These are phyloP conservation scores for Cirrhinus mrigala DNA, from an alignment of 2,797 vertebrate genomes.

Conservation along the genomic window DNA sequence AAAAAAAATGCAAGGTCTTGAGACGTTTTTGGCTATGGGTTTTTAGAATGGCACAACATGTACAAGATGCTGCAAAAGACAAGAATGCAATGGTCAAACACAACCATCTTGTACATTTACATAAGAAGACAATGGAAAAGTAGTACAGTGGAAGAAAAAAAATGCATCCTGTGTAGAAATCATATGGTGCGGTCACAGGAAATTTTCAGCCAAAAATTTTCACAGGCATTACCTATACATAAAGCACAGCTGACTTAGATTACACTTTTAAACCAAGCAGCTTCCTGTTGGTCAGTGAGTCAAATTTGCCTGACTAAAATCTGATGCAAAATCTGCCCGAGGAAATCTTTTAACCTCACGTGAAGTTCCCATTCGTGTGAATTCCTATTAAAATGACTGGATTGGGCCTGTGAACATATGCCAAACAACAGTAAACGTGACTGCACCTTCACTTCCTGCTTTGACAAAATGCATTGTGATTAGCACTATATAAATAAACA, in stretches of 20 bases:
- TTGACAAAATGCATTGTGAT: not conserved
- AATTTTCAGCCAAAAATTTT: not conserved
- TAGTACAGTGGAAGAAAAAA: not conserved
- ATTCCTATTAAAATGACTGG: not conserved
- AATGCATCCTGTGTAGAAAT: not conserved
- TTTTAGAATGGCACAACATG: too few relatives aligned
- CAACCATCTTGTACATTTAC: not conserved
- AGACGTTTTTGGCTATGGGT: not conserved
- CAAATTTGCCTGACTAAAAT: not conserved
- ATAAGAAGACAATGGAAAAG: not conserved
- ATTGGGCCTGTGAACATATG: not conserved
- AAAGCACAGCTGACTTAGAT: not conserved
- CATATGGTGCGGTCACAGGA: not conserved
- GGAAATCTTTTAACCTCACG: not conserved
- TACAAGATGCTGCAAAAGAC: too few relatives aligned
- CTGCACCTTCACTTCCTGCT: not conserved
- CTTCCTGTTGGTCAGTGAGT: not conserved
- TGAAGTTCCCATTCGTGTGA: too few relatives aligned
- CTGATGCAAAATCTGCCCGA: not conserved
- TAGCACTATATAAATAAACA: not conserved
- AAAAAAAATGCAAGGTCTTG: not conserved
- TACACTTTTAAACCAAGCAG: not conserved
- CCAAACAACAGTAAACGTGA: not conserved
- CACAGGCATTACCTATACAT: not conserved
- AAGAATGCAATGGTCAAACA: not conserved